Base-by-base conservation (phyloP, 2,797 vertebrate genomes). In the Melanotaenia trifasciata region DNA sequence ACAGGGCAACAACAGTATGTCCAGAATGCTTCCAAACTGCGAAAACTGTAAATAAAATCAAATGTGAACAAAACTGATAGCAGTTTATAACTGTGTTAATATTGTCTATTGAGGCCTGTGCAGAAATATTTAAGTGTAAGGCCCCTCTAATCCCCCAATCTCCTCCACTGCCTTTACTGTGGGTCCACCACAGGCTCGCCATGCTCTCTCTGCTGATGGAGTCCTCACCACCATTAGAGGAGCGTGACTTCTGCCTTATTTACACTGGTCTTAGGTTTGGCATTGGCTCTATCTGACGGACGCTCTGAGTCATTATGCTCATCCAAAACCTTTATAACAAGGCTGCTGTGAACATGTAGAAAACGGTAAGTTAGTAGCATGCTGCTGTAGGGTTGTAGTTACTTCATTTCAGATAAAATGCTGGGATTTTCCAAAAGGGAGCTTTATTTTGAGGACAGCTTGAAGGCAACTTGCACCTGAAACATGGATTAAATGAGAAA, bases 201-300 rank as follows among this genome's bases (percentile, higher is more conserved):
- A 72, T 77, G 78, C 80, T 79, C 85, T 83, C 68, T 76, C 87
- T 77, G 0, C 87, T 82, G 88, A 91, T 87, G 79, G 79, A 86
- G 86, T 82, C 73, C 74, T 83, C 78, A 83, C 80, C 84, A 86
- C 88, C 91, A 84, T 86, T 82, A 80, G 83, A 88, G 86, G 92
- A 83, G 81, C 90, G 90, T 81, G 78, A 89, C 90, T 90, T 90
- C 78, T 67, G 82, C 81, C 83, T 82, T 84, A 84, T 91, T 91
- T 90, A 84, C 89, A 85, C 87, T 88, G 79, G 80, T 64, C 84
- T 80, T 67, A 18, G 53, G 53, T 85, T 88, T 89, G 84, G 86
- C 89, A 85, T 66, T n/a, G 71, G 69, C 40, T 22, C 38, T 13
- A 72, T 86, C 80, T 85, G 75, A 86, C 74, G 80, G 72, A 83